Percentiles rank a stretch among this genome's conserved stretches.
Conservation (phyloP, 2,113 vertebrate genomes). For the Pedionomus torquatus region DNA sequence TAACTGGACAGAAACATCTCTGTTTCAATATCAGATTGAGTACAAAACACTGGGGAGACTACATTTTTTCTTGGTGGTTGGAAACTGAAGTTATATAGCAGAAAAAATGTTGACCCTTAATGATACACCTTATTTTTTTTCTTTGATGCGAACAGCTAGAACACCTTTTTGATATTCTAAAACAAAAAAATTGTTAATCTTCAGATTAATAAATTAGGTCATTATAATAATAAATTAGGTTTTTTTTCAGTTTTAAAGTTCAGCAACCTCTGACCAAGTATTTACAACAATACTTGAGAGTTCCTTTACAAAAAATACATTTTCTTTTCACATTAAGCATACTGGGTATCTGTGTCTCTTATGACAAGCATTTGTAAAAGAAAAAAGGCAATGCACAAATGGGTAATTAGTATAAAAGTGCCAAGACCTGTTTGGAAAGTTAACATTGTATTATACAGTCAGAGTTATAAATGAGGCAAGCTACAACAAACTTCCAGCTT, state of each 20-base stretch:
- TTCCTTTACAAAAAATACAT: constrained; percentile 86
- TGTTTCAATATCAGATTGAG: constrained; percentile 73
- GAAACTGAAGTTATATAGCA: constrained; percentile 71
- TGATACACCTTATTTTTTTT: constrained; percentile 78
- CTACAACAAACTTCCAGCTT: constrained; percentile 85
- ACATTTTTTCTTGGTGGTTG: constrained; percentile 74
- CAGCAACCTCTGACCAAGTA: constrained; percentile 91
- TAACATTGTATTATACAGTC: constrained; percentile 83
- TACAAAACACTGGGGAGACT: constrained; percentile 68
- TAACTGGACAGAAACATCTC: constrained; percentile 77
- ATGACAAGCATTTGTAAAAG: constrained; percentile 84
- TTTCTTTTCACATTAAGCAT: constrained; percentile 88
- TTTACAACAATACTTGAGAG: constrained; percentile 95
- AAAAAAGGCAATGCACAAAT: constrained; percentile 81
- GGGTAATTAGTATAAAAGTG: constrained; percentile 89
- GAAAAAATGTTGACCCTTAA: constrained; percentile 83
- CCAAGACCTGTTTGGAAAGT: constrained; percentile 86
- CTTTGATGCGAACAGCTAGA: constrained; percentile 84
- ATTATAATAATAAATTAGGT: constrained; percentile 93
- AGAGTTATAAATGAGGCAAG: constrained; percentile 83
- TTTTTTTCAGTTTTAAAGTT: constrained; percentile 84
- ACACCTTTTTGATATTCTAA: constrained; percentile 85
- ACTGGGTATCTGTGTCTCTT: constrained; percentile 82
- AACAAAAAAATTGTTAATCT: constrained; percentile 85
- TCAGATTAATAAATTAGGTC: constrained; percentile 93